Base-by-base conservation (phyloP, 2,113 vertebrate genomes). In the Tetrao urogallus region DNA sequence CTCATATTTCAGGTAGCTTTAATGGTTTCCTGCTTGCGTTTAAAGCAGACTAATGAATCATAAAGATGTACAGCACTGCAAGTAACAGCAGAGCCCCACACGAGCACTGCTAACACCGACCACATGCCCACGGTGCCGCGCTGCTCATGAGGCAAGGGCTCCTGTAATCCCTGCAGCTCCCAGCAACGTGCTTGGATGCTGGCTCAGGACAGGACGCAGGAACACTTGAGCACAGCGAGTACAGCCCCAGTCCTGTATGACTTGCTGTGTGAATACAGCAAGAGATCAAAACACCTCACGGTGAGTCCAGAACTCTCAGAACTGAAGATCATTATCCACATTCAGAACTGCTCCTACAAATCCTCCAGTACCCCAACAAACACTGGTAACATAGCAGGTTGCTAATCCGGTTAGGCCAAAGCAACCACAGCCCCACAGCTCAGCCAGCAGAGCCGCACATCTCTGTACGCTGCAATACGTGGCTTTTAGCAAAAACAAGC, bases 161-260 rank as follows among this genome's bases (percentile, higher is more conserved):
- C 4, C 19, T 2, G 16, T 48, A 34, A 18, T 4, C 32, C 63
- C 66, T 48, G 38, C 52, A 30, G 8, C 1, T 34, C 58, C 21
- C 2, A 43, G 32, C 65, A 56, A 13, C 19, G 1, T 7, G 1
- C 21, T 4, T 5, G 52, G 63, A 54, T 0, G 0, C 17, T 5
- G 24, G 11, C 1, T 42, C 50, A 21, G 54, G 36, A 48, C 61
- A 58, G 56, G 60, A 13, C 20, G 25, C 42, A 69, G 47, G 6
- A 75, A 67, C 57, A 20, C 40, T 10, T 40, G 54, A 54, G 20
- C 36, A 8, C 1, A 17, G 22, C 11, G 32, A 30, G 24, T 12
- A 30, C 14, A 65, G 45, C 43, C 54, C 52, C 1, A 50, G 10
- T 13, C 17, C 52, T 28, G 27, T 65, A 5, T 2, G 54, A 30